Evolutionary conservation across 2,888 invertebrate genomes (phyloP).

Genomic region (Calliphora vomitoria): DNA sequence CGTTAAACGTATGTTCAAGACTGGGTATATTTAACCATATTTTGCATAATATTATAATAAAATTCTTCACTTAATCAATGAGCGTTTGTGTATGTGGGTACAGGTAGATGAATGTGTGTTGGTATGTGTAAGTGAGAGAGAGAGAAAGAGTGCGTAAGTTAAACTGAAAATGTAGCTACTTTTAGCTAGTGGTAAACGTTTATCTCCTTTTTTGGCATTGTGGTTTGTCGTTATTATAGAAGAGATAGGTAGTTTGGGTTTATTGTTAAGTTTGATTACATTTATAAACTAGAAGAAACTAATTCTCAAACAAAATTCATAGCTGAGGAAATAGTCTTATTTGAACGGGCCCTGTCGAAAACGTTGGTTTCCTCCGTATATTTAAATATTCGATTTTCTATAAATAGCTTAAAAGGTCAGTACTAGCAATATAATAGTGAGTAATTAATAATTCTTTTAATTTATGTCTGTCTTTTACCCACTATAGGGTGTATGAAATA

Average conservation of each 20-base stretch:
- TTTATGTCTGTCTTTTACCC: too few relatives aligned
- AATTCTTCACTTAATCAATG: slow-evolving; percentile 60
- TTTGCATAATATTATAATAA: slow-evolving; percentile 70
- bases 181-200: slow-evolving; percentile 24
- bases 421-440: too few relatives aligned
- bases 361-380: too few relatives aligned
- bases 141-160: not conserved
- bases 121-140: not conserved
- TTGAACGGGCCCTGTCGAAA: too few relatives aligned
- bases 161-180: slow-evolving; percentile 3
- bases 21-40: slow-evolving; percentile 35
- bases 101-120: not conserved
- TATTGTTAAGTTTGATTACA: not conserved
- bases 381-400: too few relatives aligned
- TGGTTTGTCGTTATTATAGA: not conserved
- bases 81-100: not conserved
- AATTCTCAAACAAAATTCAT: too few relatives aligned
- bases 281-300: not conserved
- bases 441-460: too few relatives aligned
- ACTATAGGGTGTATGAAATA: not conserved
- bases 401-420: too few relatives aligned
- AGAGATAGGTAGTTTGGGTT: not conserved
- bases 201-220: not conserved
- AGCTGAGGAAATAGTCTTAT: too few relatives aligned
- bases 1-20: slow-evolving; percentile 53